Percentiles rank a stretch among this genome's conserved stretches.
These are phyloP conservation scores for Ellobium chinense DNA, from an alignment of 2,888 invertebrate genomes.

Conservation along the genomic window DNA sequence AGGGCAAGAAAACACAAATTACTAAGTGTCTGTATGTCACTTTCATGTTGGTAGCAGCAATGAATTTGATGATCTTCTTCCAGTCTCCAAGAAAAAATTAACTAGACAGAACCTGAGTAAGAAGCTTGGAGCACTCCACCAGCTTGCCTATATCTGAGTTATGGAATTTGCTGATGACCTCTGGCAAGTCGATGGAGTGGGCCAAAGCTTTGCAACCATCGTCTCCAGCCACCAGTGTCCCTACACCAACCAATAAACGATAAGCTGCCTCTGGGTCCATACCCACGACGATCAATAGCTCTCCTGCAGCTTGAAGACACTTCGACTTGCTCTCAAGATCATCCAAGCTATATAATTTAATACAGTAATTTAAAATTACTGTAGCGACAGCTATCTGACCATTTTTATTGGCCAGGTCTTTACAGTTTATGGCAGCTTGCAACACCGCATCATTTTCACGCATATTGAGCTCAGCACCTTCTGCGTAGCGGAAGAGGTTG, in stretches of 20 bases:
- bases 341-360: conserved; percentile 76
- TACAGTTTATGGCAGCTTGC: conserved; percentile 57
- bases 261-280: conserved; percentile 86
- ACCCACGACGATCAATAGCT: conserved; percentile 54
- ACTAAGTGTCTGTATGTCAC: too few species aligned
- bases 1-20: too few species aligned
- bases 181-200: conserved; percentile 69
- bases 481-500: conserved; percentile 88
- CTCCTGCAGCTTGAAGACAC: conserved; percentile 62
- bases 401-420: conserved; percentile 71
- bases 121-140: conserved; percentile 34
- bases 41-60: too few species aligned
- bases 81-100: too few species aligned
- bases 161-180: conserved; percentile 53
- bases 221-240: conserved; percentile 83
- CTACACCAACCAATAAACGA: conserved; percentile 87
- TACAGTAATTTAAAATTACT: conserved; percentile 86
- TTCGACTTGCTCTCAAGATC: conserved; percentile 71
- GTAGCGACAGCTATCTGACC: conserved; percentile 88
- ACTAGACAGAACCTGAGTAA: conserved; percentile 26
- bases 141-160: conserved; percentile 29
- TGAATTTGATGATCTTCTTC: too few species aligned
- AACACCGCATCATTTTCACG: conserved; percentile 66
- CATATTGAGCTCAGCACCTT: conserved; percentile 66
- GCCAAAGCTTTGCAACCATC: conserved; percentile 67